phyloP scores from a whole-genome alignment of 2,797 vertebrate species.

The Hoplostethus atlanticus region DNA sequence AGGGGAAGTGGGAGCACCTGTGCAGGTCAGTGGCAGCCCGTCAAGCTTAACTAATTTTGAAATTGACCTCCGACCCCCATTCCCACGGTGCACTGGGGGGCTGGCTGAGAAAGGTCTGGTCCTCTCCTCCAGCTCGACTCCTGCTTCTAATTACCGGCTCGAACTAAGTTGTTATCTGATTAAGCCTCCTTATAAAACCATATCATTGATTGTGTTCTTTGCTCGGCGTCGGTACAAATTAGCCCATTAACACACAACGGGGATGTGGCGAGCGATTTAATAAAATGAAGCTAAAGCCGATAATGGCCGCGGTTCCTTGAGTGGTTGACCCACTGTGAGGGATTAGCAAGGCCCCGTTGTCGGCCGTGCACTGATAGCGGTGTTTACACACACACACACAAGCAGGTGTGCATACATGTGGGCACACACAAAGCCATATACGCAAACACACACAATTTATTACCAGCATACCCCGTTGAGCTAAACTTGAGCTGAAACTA shows the following conservation, averaged over 20 bases:
- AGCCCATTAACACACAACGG: conserved; percentile 90
- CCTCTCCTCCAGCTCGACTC: conserved; percentile 75
- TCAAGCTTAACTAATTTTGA: conserved; percentile 94
- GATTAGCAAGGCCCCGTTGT: conserved; percentile 61
- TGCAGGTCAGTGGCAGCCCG: conserved; percentile 88
- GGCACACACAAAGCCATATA: not conserved
- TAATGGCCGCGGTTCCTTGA: conserved; percentile 76
- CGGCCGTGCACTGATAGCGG: conserved; percentile 14
- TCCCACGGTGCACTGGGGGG: conserved; percentile 84
- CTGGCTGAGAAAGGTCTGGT: conserved; percentile 69
- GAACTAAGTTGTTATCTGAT: conserved; percentile 91
- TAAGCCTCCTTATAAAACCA: conserved; percentile 81
- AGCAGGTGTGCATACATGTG: not conserved
- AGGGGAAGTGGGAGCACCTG: conserved; percentile 90
- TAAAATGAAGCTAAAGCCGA: conserved; percentile 76
- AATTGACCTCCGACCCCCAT: conserved; percentile 89
- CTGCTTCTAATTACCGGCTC: conserved; percentile 92
- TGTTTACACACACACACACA: not conserved
- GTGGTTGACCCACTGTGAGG: conserved; percentile 79
- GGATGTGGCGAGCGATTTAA: conserved; percentile 80
- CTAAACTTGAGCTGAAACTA: too few species aligned
- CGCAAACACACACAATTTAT: not conserved
- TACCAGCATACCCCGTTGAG: too few species aligned
- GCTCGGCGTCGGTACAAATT: conserved; percentile 91
- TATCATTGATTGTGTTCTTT: conserved; percentile 87